Conservation (phyloP, 1,140 invertebrate genomes). For the Colletes latitarsis region DNA sequence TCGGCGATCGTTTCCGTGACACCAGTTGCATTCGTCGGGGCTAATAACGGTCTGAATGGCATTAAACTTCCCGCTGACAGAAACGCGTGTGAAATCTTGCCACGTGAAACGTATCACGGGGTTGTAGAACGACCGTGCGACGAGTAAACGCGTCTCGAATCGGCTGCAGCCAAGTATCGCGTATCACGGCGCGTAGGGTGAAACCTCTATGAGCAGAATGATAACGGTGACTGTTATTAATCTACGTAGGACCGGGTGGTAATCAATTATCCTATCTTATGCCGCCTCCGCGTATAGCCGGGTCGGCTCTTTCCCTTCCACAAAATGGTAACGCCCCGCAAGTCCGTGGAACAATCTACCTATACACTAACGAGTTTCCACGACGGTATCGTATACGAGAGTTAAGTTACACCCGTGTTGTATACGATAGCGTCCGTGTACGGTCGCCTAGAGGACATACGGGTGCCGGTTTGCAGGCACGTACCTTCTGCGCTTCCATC, state of each 20-base stretch:
- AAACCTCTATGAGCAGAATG: conserved; percentile 57
- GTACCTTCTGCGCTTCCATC: conserved; percentile 40
- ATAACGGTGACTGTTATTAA: conserved; percentile 70
- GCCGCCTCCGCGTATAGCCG: conserved; percentile 47
- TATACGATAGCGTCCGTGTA: not conserved
- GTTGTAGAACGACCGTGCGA: conserved; percentile 51
- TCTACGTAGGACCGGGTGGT: conserved; percentile 65
- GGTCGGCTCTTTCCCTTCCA: conserved; percentile 12
- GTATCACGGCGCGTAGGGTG: conserved; percentile 58
- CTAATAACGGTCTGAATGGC: conserved; percentile 42
- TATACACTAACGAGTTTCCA: conserved; percentile 66
- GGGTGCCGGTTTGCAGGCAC: conserved; percentile 24
- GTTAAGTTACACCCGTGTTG: conserved; percentile 20
- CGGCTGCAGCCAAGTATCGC: conserved; percentile 62
- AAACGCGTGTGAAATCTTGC: conserved; percentile 58
- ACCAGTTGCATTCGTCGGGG: conserved; percentile 58
- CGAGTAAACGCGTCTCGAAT: conserved; percentile 60
- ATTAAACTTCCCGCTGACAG: conserved; percentile 51
- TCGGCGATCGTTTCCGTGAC: not conserved
- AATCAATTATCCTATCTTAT: conserved; percentile 71
- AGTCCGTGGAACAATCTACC: conserved; percentile 65
- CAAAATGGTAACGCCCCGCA: conserved; percentile 62
- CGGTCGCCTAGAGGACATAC: not conserved
- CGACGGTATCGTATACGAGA: conserved; percentile 34
- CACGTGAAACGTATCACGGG: conserved; percentile 37